These are phyloP conservation scores for Cryptoblepharus egeriae DNA, from an alignment of 2,797 vertebrate genomes.

Conservation along the genomic window DNA sequence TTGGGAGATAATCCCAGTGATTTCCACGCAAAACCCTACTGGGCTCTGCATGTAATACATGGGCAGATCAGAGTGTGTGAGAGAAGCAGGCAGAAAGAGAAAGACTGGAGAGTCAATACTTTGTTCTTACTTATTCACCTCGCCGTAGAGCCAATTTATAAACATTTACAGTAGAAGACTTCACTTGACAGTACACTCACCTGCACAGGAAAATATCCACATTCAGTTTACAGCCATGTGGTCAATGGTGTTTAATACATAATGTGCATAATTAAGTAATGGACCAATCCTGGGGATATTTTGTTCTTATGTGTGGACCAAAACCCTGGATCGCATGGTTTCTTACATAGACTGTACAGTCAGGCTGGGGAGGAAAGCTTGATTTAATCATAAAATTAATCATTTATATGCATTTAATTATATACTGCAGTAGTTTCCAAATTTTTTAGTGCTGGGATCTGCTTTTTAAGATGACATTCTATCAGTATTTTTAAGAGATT, in stretches of 20 bases:
- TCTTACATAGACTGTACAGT: not conserved
- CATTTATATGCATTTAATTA: not conserved
- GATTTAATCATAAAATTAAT: too few species aligned
- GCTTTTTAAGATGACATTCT: too few species aligned
- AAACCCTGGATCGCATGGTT: not conserved
- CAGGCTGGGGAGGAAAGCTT: not conserved
- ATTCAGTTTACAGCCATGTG: not conserved
- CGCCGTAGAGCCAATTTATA: constrained; percentile 41
- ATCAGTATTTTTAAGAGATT: too few species aligned
- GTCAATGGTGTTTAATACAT: not conserved
- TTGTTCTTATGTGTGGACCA: not conserved
- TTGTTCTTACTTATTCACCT: constrained; percentile 42
- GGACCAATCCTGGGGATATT: not conserved
- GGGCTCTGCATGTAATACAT: constrained; percentile 17
- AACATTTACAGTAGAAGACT: not conserved
- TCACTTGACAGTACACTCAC: not conserved
- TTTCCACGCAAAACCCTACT: constrained; percentile 61
- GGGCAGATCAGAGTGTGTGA: constrained; percentile 42
- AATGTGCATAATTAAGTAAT: not conserved
- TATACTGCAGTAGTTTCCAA: too few species aligned
- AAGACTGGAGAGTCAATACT: constrained; percentile 44
- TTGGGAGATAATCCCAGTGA: constrained; percentile 51
- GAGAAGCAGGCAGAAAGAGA: not conserved
- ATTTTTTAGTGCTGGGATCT: too few species aligned
- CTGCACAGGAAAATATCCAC: not conserved